These are phyloP conservation scores for Macropus fuliginosus DNA, from an alignment of 2,797 vertebrate genomes.

Conservation along the genomic window DNA sequence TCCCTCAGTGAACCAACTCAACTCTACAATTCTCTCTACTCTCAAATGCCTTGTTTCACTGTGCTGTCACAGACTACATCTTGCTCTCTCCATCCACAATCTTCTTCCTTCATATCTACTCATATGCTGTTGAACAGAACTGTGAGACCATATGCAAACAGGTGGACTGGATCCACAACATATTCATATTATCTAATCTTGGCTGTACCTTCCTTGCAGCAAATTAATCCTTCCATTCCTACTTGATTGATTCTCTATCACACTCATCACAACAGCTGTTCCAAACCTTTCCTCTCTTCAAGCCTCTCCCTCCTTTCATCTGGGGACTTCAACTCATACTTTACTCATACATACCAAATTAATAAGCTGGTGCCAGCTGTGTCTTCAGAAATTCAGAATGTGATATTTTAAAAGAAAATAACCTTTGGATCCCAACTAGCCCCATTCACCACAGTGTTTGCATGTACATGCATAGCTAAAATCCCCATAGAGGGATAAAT, in stretches of 20 bases:
- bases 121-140: background rate
- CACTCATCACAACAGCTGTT: background rate
- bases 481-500: background rate
- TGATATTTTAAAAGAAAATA: slow-evolving; percentile 42
- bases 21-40: background rate
- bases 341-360: background rate
- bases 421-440: slow-evolving; percentile 1
- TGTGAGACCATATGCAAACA: background rate
- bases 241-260: background rate
- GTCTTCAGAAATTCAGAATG: slow-evolving; percentile 3
- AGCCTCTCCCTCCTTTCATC: background rate
- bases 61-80: background rate
- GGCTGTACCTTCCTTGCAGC: background rate
- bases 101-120: background rate
- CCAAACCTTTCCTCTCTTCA: background rate
- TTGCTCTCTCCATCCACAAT: background rate
- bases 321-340: background rate
- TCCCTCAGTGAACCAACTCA: background rate
- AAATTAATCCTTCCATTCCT: background rate
- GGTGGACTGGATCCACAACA: background rate
- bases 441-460: background rate
- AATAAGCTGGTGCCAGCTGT: background rate
- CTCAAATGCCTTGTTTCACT: background rate
- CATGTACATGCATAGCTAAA: background rate
- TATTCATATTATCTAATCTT: background rate